Conservation (phyloP, 1,140 invertebrate species). For the Wiebesia pumilae region DNA sequence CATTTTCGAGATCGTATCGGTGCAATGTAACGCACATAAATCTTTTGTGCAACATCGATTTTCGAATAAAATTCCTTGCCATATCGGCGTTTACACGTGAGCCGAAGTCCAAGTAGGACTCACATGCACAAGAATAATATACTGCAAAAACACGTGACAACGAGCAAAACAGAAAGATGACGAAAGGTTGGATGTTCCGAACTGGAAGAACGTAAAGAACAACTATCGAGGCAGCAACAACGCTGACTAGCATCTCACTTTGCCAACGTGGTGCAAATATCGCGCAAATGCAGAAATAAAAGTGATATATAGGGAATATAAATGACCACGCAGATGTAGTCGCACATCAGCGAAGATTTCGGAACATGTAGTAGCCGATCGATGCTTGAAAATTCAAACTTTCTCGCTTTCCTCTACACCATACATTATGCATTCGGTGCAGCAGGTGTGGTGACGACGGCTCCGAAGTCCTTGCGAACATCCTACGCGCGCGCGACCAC, state of each 20-base stretch:
- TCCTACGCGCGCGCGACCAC: background rate
- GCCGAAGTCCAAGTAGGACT: background rate
- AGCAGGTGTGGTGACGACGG: conserved; percentile 8
- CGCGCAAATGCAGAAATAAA: background rate
- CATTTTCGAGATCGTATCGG: no score
- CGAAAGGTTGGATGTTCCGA: background rate
- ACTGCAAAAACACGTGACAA: background rate
- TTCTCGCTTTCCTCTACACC: background rate
- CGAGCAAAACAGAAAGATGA: background rate
- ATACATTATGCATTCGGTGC: conserved; percentile 32
- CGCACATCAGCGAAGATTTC: background rate
- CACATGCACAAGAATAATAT: background rate
- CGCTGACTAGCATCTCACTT: background rate
- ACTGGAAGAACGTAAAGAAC: background rate
- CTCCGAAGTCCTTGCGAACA: background rate
- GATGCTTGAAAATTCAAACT: background rate
- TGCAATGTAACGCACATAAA: background rate
- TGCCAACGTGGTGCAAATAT: background rate
- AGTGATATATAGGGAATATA: background rate
- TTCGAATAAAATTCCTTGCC: background rate
- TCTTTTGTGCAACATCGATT: background rate
- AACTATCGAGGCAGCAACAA: background rate
- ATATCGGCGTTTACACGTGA: background rate
- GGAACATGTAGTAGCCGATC: background rate
- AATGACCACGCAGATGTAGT: background rate